Conservation (phyloP, 2,113 vertebrate genomes). For the Phainopepla nitens region DNA sequence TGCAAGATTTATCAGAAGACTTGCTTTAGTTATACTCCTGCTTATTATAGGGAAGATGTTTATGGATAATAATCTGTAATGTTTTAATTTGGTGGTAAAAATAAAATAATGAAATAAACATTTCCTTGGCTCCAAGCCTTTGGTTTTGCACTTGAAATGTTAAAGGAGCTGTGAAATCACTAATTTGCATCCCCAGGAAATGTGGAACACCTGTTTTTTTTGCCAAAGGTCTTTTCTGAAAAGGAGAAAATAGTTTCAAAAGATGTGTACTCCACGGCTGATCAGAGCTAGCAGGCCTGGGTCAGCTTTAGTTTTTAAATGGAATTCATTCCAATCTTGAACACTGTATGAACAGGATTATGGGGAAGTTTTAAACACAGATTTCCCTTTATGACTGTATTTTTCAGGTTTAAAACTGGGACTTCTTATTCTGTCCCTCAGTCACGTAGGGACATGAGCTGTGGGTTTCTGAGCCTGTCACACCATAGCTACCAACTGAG, state of each 20-base stretch:
- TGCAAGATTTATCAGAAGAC: background rate
- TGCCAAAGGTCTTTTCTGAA: background rate
- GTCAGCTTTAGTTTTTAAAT: background rate
- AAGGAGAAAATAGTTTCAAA: background rate
- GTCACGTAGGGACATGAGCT: background rate
- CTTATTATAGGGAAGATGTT: background rate
- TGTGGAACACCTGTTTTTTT: background rate
- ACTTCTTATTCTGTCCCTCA: background rate
- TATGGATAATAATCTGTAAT: background rate
- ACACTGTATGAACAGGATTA: background rate
- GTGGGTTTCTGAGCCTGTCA: background rate
- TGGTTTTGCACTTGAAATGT: conserved; percentile 1
- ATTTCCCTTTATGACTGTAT: background rate
- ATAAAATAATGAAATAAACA: background rate
- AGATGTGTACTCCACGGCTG: background rate
- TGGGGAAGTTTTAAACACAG: background rate
- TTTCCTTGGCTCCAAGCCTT: background rate
- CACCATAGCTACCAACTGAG: background rate
- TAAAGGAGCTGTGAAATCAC: background rate
- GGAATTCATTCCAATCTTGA: background rate
- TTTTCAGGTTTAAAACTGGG: background rate
- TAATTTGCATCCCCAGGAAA: background rate
- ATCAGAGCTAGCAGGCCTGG: background rate
- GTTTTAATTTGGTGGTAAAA: background rate
- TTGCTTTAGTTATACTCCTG: background rate